A percentile compares a stretch with the other conserved stretches of the same genome.
Conservation (phyloP, 2,113 vertebrate genomes). For the rabbit (Oryctolagus cuniculus) region DNA sequence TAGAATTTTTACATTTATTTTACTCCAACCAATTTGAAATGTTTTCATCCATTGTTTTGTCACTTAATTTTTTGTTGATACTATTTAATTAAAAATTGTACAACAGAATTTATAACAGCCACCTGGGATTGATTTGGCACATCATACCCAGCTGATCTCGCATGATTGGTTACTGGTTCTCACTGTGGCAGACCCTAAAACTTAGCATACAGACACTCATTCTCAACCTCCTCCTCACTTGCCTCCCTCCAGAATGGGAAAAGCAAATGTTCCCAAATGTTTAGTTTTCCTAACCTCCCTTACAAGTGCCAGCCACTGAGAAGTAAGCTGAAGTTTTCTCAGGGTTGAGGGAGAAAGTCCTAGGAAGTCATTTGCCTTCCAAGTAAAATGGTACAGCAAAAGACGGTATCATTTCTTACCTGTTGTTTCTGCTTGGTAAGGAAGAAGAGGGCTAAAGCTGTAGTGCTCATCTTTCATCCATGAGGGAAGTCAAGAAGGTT, state of each 20-base stretch:
- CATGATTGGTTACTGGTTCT: background rate
- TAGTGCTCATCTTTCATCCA: background rate
- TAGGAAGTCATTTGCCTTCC: conserved; percentile 1
- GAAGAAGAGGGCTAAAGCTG: background rate
- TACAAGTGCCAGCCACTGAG: background rate
- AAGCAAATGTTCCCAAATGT: background rate
- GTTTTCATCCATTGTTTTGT: no score
- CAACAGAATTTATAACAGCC: no score
- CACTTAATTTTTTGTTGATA: no score
- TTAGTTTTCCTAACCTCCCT: conserved; percentile 23
- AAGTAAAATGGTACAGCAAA: background rate
- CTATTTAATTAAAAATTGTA: no score
- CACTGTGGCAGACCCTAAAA: background rate
- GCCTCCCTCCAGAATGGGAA: background rate
- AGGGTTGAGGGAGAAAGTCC: background rate
- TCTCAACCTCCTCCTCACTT: background rate
- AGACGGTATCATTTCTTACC: background rate
- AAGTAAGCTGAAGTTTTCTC: conserved; percentile 30
- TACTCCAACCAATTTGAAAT: no score
- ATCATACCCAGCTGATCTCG: no score
- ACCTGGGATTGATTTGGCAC: no score
- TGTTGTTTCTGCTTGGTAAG: background rate
- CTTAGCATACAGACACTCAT: background rate
- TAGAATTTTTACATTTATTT: no score
- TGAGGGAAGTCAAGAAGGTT: background rate